Evolutionary conservation across 2,888 invertebrate species (phyloP).

Genomic region (Eupithecia inturbata): DNA sequence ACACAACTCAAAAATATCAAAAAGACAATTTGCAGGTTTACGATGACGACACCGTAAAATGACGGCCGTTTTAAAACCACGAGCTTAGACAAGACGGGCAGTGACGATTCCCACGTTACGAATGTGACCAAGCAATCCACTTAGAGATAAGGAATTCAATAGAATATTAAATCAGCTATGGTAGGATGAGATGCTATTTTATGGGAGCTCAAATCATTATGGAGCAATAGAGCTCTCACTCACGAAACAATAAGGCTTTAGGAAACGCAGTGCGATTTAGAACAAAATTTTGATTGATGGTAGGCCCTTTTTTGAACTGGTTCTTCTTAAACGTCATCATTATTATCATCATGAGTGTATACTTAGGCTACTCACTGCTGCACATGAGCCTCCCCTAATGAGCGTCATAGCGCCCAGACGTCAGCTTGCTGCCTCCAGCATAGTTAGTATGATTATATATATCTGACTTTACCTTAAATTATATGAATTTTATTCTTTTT

Average conservation of each 20-base stretch:
- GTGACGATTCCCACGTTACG: conserved; percentile 78
- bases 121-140: conserved; percentile 65
- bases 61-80: conserved; percentile 4
- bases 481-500: not conserved
- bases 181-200: conserved; percentile 57
- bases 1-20: too few relatives aligned
- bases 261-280: conserved; percentile 8
- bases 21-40: not conserved
- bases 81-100: conserved; percentile 30
- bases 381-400: not conserved
- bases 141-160: conserved; percentile 77
- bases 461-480: not conserved
- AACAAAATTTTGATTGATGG: conserved; percentile 7
- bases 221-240: conserved; percentile 34
- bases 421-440: too few relatives aligned
- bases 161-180: conserved; percentile 72
- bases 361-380: not conserved
- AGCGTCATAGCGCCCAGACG: not conserved
- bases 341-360: not conserved
- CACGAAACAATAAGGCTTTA: conserved; percentile 40
- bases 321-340: not conserved
- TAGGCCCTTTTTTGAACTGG: not conserved
- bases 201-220: conserved; percentile 45
- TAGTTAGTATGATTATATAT: too few relatives aligned
- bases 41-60: not conserved